phyloP scores from a whole-genome alignment of 2,888 invertebrate species.

The Branchipolynoe longqiensis region DNA sequence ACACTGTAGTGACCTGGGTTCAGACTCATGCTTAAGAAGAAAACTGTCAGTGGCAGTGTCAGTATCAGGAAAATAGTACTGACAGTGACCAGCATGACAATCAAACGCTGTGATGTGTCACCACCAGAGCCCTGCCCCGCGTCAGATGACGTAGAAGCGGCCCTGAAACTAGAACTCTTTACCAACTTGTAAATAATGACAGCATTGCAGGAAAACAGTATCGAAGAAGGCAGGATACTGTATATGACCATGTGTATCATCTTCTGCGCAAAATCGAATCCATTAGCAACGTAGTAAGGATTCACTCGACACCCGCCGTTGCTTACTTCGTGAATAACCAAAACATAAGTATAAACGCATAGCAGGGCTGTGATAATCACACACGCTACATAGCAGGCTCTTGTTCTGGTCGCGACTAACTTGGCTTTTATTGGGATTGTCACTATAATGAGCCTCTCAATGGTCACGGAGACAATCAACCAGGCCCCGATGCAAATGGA shows the following conservation, averaged over 20 bases:
- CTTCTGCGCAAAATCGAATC: constrained; percentile 13
- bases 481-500: constrained; percentile 21
- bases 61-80: constrained; percentile 12
- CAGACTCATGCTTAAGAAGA: not conserved
- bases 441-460: constrained; percentile 2
- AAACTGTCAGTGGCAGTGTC: constrained; percentile 8
- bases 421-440: not conserved
- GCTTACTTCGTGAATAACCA: not conserved
- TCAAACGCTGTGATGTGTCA: constrained; percentile 4
- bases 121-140: not conserved
- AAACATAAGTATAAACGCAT: not conserved
- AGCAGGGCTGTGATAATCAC: not conserved
- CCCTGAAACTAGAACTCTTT: constrained; percentile 9
- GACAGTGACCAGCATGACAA: not conserved
- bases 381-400: not conserved
- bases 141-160: not conserved
- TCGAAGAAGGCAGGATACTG: not conserved
- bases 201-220: not conserved
- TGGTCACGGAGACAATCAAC: constrained; percentile 1
- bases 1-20: not conserved
- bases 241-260: constrained; percentile 10
- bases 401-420: not conserved
- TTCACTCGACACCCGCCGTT: constrained; percentile 8
- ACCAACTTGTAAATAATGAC: constrained; percentile 21
- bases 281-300: not conserved